Evolutionary conservation across 2,113 vertebrate species (phyloP), one percentile per base, ranked within the genome.

Genomic region (Cyphomyrus plagiostoma): DNA sequence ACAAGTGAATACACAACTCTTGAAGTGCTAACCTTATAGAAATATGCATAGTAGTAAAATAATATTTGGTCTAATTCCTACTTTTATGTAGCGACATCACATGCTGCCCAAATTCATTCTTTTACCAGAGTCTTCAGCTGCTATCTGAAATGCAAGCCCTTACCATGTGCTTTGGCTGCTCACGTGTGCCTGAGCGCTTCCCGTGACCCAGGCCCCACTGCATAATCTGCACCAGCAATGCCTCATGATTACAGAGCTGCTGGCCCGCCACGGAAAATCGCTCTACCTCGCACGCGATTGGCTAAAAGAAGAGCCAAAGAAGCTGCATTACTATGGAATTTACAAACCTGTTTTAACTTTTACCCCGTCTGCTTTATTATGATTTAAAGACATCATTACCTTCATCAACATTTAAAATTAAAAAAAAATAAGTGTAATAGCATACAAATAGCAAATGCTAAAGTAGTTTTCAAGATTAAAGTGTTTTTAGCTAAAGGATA

Each of bases 161-260:
- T 86, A 17, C 42, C 45, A 30, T 5, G 45, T 30, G 21, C n/a
- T 86, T 26, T 50, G 84, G 21, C 50, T 13, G 7, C 26, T 52
- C 84, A 52, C 84, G 13, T 30, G 84, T 35, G 52, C 48, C n/a
- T 19, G 84, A 86, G 50, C 11, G 4, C 84, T 13, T 8, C 46
- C 26, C n/a, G n/a, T 86, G 48, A 50, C 45, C 45, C 45, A 35
- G 23, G 48, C 84, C 49, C 46, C n/a, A 4, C 21, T 26, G 13
- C 45, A 52, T 86, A 86, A 86, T 86, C 84, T 52, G 84, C 48
- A 86, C n/a, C 84, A 86, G 46, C 23, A 7, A 86, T 52, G 48
- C 21, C 42, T 23, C 39, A 49, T 85, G 42, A 49, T 85, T 30
- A 85, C 84, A 86, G 11, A 19, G 48, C 84, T 10, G 48, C 46